phyloP scores from a whole-genome alignment of 2,113 vertebrate species.

The Caranx melampygus region DNA sequence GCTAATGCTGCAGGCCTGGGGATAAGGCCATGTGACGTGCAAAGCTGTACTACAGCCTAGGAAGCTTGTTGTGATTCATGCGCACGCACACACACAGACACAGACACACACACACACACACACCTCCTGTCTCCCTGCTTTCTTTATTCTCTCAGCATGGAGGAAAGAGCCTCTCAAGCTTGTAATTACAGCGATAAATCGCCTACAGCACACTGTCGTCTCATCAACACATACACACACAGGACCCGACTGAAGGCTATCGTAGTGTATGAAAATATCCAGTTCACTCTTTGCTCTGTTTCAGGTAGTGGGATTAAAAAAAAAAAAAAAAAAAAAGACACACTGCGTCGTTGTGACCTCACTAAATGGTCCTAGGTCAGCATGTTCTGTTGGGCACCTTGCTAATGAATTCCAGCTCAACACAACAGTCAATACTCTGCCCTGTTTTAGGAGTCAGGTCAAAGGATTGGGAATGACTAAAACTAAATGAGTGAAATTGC shows the following conservation, averaged over 20 bases:
- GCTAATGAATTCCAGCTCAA: conserved; percentile 46
- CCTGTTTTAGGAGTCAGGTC: conserved; percentile 22
- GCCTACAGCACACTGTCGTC: conserved; percentile 43
- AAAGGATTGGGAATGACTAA: not conserved
- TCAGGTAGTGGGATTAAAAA: conserved; percentile 10
- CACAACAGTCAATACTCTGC: conserved; percentile 32
- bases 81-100: not conserved
- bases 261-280: conserved; percentile 22
- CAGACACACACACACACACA: not conserved
- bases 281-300: not conserved
- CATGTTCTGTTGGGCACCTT: conserved; percentile 33
- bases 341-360: not conserved
- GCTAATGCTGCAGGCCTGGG: conserved; percentile 38
- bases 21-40: conserved; percentile 35
- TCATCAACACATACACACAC: conserved; percentile 41
- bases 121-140: conserved; percentile 34
- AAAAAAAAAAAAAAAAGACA: not conserved
- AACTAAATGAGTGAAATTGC: not conserved
- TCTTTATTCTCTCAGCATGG: conserved; percentile 58
- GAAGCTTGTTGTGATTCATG: conserved; percentile 26
- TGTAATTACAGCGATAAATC: conserved; percentile 74
- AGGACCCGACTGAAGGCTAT: not conserved
- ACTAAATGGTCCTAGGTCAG: conserved; percentile 15
- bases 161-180: conserved; percentile 66
- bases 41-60: conserved; percentile 9